These are phyloP conservation scores for Hydrotaea diabolus DNA, from an alignment of 2,888 invertebrate species.

Conservation along the genomic window DNA sequence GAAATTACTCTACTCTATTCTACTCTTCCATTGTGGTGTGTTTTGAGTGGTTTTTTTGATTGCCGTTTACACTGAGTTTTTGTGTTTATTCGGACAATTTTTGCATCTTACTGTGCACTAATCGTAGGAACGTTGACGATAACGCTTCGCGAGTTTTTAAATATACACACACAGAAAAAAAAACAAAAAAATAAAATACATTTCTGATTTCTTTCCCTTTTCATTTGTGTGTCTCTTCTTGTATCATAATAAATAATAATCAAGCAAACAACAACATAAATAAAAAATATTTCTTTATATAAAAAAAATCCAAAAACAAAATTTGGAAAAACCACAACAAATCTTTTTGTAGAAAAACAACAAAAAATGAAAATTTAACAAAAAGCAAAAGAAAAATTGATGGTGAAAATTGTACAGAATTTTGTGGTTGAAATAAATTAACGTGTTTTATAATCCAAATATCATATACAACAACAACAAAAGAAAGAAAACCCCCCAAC, in stretches of 20 bases:
- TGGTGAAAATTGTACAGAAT: constrained; percentile 3
- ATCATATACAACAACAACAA: too few relatives aligned
- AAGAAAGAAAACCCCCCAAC: constrained; percentile 25
- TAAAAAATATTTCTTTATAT: background rate
- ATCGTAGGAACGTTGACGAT: constrained; percentile 70
- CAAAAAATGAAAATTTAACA: constrained; percentile 29
- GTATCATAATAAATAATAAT: constrained; percentile 25
- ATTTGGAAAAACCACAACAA: background rate
- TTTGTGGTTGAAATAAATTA: background rate
- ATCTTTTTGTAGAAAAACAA: background rate
- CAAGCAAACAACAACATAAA: constrained; percentile 16
- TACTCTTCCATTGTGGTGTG: background rate
- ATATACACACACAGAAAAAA: too few relatives aligned
- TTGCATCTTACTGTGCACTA: constrained; percentile 69
- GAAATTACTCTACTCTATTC: background rate
- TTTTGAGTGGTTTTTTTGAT: constrained; percentile 52
- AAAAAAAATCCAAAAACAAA: constrained; percentile 7
- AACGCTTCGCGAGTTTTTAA: constrained; percentile 61
- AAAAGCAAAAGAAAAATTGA: constrained; percentile 16
- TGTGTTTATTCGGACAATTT: constrained; percentile 70
- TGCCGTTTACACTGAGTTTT: background rate
- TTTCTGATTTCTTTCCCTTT: constrained; percentile 2
- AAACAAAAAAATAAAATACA: background rate
- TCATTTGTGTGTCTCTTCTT: constrained; percentile 2
- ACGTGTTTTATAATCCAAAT: constrained; percentile 55